Base-by-base conservation (phyloP, 2,113 vertebrate species). In the Engystomops pustulosus region DNA sequence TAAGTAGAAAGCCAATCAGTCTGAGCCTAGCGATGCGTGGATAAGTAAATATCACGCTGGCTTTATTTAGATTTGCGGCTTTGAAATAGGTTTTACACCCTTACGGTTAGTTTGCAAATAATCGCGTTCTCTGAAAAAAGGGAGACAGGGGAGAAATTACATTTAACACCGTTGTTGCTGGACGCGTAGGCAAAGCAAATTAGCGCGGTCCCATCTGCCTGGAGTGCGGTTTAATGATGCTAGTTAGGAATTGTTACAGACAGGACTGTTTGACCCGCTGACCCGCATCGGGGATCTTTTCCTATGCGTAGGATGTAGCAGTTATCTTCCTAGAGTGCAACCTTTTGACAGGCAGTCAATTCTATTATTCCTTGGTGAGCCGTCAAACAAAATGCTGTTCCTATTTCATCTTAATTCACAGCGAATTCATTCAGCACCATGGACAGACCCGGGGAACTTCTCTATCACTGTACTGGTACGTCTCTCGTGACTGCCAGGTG, bases 331-430 rank as follows among this genome's bases (percentile, higher is more conserved):
- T 74, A 17, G 80, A 72, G 49, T 72, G 23, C 25, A 41, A 74
- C 80, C 80, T 74, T 51, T 18, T 72, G 80, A 72, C 81, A 65
- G 53, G 70, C 81, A 75, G 81, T 83, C 71, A 65, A 36, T 83
- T 74, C 55, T 75, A 47, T 62, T 65, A 83, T 49, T 75, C 81
- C 71, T 75, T 44, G 2, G 38, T 49, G 70, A 83, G 81, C 71
- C 25, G 70, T 74, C 71, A 83, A 32, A 72, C 71, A 32, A 74
- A 60, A 72, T n/a, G 9, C 20, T 30, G 7, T 36, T 30, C n/a
- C 49, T 55, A 53, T 44, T 58, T 34, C 49, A 15, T 71, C 38
- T 14, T n/a, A 53, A 41, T 15, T n/a, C 17, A 41, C 67, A 8
- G 49, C 79, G 6, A 1, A 20, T 51, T 30, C 27, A 5, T 62